Percentiles rank a stretch among this genome's conserved stretches.
Conservation (phyloP, 2,888 invertebrate species). For the Podotricha telesiphe region DNA sequence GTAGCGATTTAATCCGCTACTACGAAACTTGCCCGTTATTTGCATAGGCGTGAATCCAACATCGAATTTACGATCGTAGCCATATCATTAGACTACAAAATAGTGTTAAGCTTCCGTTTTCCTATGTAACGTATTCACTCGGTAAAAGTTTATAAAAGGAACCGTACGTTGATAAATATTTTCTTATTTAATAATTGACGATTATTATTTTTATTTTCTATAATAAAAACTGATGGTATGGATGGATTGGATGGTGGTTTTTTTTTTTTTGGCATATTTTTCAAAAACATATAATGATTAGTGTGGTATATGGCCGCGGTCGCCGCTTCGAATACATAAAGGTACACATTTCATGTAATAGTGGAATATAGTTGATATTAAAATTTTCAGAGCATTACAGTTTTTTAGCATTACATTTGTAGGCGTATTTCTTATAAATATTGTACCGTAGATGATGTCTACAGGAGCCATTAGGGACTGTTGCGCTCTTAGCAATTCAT, state of each 20-base stretch:
- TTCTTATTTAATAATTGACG: too few species aligned
- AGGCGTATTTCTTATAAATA: constrained; percentile 6
- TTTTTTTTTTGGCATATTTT: not conserved
- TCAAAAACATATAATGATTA: not conserved
- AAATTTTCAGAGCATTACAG: too few species aligned
- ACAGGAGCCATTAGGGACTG: constrained; percentile 22
- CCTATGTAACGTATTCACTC: constrained; percentile 23
- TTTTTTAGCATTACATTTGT: not conserved
- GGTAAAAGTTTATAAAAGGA: not conserved
- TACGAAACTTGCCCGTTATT: constrained; percentile 27
- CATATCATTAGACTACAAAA: constrained; percentile 66
- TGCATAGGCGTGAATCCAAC: constrained; percentile 44
- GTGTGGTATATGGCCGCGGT: constrained; percentile 12
- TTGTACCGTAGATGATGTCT: constrained; percentile 17
- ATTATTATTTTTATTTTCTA: too few species aligned
- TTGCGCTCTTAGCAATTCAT: constrained; percentile 17
- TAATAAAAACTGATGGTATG: too few species aligned
- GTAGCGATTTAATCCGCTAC: constrained; percentile 17
- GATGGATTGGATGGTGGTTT: too few species aligned
- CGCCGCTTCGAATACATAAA: constrained; percentile 6
- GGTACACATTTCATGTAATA: not conserved
- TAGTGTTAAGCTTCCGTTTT: constrained; percentile 56
- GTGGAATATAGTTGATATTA: not conserved
- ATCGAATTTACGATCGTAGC: constrained; percentile 64
- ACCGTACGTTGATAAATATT: too few species aligned